A percentile compares a stretch with the other conserved stretches of the same genome.
These are phyloP conservation scores for Chrysaora quinquecirrha DNA, from an alignment of 30 jellyfish, hydroid and myxozoan species.

Conservation along the genomic window DNA sequence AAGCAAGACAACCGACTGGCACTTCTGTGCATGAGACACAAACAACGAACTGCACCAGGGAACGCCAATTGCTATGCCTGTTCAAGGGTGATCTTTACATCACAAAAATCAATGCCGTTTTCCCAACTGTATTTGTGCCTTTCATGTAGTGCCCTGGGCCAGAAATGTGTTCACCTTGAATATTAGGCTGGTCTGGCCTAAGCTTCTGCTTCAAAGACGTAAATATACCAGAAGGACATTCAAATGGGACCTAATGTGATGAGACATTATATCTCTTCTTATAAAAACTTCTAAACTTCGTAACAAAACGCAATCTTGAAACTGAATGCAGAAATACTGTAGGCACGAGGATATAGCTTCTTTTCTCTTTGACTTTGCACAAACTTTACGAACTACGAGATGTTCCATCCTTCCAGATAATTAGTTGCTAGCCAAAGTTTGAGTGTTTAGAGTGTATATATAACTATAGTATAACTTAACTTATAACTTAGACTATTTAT, in stretches of 20 bases:
- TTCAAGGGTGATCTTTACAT: conserved; percentile 56
- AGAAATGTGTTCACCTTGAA: conserved; percentile 35
- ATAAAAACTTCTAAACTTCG: no score
- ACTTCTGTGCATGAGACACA: conserved; percentile 73
- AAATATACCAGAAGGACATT: background rate
- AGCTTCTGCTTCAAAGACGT: background rate
- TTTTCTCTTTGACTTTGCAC: no score
- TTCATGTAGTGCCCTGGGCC: conserved; percentile 26
- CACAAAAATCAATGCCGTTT: conserved; percentile 22
- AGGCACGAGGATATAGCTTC: no score
- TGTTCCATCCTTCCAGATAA: no score
- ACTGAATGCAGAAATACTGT: no score
- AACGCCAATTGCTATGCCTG: conserved; percentile 75
- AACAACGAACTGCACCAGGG: conserved; percentile 60
- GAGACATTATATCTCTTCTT: background rate
- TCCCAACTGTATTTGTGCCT: conserved; percentile 39
- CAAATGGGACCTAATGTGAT: background rate
- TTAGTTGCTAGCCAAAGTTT: no score
- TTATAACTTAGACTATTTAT: no score
- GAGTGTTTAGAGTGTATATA: no score
- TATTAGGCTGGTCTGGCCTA: no score
- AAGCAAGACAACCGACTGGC: conserved; percentile 54
- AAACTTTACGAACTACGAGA: no score
- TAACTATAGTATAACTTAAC: no score
- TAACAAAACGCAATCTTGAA: no score